A percentile compares a stretch with the other conserved stretches of the same genome.
phyloP scores from a whole-genome alignment of 2,888 invertebrate genomes.

The Zelleria hepariella region DNA sequence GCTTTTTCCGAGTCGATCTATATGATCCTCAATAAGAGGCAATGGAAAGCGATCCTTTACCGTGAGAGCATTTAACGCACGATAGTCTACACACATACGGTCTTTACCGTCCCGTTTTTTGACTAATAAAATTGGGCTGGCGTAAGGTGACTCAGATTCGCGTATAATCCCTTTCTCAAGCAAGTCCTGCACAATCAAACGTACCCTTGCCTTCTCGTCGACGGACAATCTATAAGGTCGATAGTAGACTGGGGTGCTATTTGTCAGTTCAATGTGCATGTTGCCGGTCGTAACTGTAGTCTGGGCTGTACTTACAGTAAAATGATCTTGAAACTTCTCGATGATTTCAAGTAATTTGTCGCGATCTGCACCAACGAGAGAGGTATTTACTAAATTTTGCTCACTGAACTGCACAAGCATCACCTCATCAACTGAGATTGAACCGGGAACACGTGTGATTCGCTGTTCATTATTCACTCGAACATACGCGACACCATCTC shows the following conservation, averaged over 20 bases:
- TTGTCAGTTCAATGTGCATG: constrained; percentile 9
- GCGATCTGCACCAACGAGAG: background rate
- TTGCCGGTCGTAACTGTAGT: constrained; percentile 9
- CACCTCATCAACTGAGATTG: background rate
- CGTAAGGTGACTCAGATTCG: constrained; percentile 7
- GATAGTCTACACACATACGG: background rate
- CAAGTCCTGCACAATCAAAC: constrained; percentile 5
- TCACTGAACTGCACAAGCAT: background rate
- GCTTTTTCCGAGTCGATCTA: constrained; percentile 18
- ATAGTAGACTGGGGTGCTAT: constrained; percentile 5
- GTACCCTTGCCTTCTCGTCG: constrained; percentile 2
- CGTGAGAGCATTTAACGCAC: constrained; percentile 10
- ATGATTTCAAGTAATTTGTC: too few species aligned
- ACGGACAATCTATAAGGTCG: constrained; percentile 9
- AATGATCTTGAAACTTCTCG: too few species aligned
- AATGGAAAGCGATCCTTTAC: constrained; percentile 20
- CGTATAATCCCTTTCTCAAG: constrained; percentile 9
- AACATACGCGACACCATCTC: constrained; percentile 5
- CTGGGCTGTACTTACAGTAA: too few species aligned
- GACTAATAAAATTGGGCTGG: background rate
- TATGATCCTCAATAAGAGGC: constrained; percentile 22
- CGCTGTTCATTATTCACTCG: background rate
- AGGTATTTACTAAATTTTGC: background rate
- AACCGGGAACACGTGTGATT: background rate
- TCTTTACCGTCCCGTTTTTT: background rate